Evolutionary conservation across 2,888 invertebrate genomes (phyloP).

Genomic region (Formica aserva): DNA sequence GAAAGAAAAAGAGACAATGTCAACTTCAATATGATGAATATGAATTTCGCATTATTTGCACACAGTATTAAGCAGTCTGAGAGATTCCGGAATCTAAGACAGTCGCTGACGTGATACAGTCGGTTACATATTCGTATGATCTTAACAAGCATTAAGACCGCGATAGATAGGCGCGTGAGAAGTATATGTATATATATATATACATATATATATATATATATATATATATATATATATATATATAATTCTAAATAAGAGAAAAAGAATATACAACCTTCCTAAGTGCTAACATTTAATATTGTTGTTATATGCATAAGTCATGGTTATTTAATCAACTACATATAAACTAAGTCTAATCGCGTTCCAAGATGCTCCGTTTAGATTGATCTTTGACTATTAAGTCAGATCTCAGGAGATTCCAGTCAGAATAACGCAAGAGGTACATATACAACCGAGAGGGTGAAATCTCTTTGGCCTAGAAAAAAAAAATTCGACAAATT

Average conservation of each 20-base stretch:
- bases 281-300: conserved; percentile 85
- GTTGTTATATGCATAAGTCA: conserved; percentile 86
- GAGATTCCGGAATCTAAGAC: conserved; percentile 56
- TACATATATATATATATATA: conserved; percentile 23
- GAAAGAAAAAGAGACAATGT: conserved; percentile 36
- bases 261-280: conserved; percentile 79
- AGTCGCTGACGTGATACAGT: conserved; percentile 41
- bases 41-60: conserved; percentile 61
- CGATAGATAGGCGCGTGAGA: conserved; percentile 58
- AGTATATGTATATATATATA: not conserved
- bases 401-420: conserved; percentile 60
- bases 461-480: conserved; percentile 78
- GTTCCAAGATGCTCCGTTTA: conserved; percentile 67
- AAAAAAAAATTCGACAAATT: conserved; percentile 55
- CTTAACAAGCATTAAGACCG: conserved; percentile 41
- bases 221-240: conserved; percentile 61
- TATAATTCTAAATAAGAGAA: conserved; percentile 84
- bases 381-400: conserved; percentile 50
- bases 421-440: conserved; percentile 46
- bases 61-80: conserved; percentile 70
- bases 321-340: conserved; percentile 80
- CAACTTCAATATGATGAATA: conserved; percentile 18
- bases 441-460: conserved; percentile 26
- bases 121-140: conserved; percentile 53
- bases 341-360: conserved; percentile 69